Base-by-base conservation (phyloP, 2,797 vertebrate genomes). In the Chiloscyllium punctatum region DNA sequence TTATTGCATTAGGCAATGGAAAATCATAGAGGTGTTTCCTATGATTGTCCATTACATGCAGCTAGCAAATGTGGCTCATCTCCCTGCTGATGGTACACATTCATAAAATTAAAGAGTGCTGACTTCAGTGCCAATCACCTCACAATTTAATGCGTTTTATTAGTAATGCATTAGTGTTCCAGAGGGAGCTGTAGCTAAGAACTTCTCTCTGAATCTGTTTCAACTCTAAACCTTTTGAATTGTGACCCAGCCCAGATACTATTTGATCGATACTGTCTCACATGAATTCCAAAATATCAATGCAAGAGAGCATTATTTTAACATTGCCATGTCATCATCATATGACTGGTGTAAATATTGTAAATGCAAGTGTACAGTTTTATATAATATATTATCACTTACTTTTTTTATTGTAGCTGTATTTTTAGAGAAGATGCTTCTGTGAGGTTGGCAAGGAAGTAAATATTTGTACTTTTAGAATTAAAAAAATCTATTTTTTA, bases 391-490 rank as follows among this genome's bases (percentile, higher is more conserved):
- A 48, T 95, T 95, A 33, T 48, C 92, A 51, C 62, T 87, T 51
- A 91, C 25, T 77, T 30, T 71, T 33, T 94, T 25, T 42, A 71
- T 92, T 53, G 94, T 95, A 77, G 71, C 6, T 16, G 27, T 27
- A 5, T 77, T 72, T 69, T 91, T 92, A 69, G 69, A 68, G 66
- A 69, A 68, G 66, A 18, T 68, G 90, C 69, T 74, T 74, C 71
- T 33, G 48, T 74, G 74, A 74, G 27, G 71, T 77, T 74, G 94
- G 48, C 51, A 72, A 95, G 33, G 68, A 53, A 95, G 94, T 95
- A 95, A 95, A 95, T 95, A 77, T 95, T 95, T 95, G 94, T 72
- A 53, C 71, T 95, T 48, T 95, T 95, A 77, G 94, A 95, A 77
- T 72, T 74, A 90, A 62, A 91, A 91, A 57, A 21, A 33, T 95